Percentiles rank a stretch among this genome's conserved stretches.
These are phyloP conservation scores for Cryptoprocta ferox DNA, from an alignment of 2,797 vertebrate species.

Conservation along the genomic window DNA sequence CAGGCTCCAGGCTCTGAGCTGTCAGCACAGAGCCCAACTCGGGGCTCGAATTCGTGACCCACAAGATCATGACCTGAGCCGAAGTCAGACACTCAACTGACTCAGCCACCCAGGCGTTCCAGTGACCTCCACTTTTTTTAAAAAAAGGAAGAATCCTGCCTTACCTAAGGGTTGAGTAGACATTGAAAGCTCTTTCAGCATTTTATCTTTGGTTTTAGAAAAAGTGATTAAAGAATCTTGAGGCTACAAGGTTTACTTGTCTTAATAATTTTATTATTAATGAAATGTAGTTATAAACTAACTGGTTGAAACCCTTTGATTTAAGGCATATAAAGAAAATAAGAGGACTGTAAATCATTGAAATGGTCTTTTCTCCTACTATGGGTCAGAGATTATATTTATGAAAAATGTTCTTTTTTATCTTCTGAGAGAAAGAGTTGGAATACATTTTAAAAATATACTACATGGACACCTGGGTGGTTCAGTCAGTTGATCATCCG, in stretches of 20 bases:
- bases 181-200: constrained; percentile 1
- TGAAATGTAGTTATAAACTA: not conserved
- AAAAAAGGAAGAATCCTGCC: not conserved
- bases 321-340: not conserved
- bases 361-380: constrained; percentile 19
- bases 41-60: too few relatives aligned
- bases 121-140: not conserved
- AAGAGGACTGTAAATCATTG: not conserved
- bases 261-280: not conserved
- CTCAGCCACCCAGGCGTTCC: too few relatives aligned
- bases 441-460: constrained; percentile 5
- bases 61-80: too few relatives aligned
- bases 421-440: not conserved
- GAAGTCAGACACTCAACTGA: too few relatives aligned
- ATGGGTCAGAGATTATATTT: constrained; percentile 10
- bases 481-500: too few relatives aligned
- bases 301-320: not conserved
- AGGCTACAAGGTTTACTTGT: not conserved
- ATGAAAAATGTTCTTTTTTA: constrained; percentile 13
- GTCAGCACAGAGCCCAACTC: too few relatives aligned
- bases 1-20: too few relatives aligned
- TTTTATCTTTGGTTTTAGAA: constrained; percentile 50
- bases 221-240: not conserved
- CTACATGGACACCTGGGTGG: not conserved
- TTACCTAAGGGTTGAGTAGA: not conserved